Base-by-base conservation (phyloP, 2,113 vertebrate genomes). In the Salvelinus fontinalis region DNA sequence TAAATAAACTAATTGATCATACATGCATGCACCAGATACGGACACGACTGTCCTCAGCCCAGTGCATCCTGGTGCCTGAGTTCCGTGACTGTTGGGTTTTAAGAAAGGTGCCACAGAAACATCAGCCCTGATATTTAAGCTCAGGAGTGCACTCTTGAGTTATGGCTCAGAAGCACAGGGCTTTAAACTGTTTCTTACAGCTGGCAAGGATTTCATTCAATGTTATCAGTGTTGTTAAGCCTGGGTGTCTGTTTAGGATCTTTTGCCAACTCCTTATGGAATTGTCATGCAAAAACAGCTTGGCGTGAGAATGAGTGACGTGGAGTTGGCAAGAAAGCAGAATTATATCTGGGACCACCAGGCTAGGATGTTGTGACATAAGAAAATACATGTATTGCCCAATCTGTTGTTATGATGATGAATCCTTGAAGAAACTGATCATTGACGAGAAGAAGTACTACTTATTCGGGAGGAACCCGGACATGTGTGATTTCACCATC, bases 401-500 rank as follows among this genome's bases (percentile, higher is more conserved):
- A 4, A 62, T 62, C 6, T 62, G n/a, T 49, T 70, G 39, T 70
- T 70, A 13, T 24, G 34, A 12, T 24, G 12, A 1, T 27, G 39
- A 12, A 12, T 20, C n/a, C 34, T 22, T 68, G 18, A 90, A 99
- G 98, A 99, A 99, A 94, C 93, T 99, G 87, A 99, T 99, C 86
- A 99, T 99, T 86, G 98, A 99, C 92, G 98, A 99, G 87, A 99
- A 99, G 95, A 99, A 99, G 86, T 99, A 94, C 89, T 99, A 99
- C 93, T 91, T 99, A 85, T 99, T 99, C 91, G 98, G 98, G 83
- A 96, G 98, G 92, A 99, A 99, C 80, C 97, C 96, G 8, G 98
- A 99, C 87, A 92, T 98, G 83, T 99, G 98, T 4, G 97, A 99
- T 90, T 99, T 99, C 88, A 99, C 97, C 85, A 99, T 99, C 76